Evolutionary conservation across 2,113 vertebrate genomes (phyloP), one percentile per base, ranked within the genome.

Genomic region (Solea senegalensis): DNA sequence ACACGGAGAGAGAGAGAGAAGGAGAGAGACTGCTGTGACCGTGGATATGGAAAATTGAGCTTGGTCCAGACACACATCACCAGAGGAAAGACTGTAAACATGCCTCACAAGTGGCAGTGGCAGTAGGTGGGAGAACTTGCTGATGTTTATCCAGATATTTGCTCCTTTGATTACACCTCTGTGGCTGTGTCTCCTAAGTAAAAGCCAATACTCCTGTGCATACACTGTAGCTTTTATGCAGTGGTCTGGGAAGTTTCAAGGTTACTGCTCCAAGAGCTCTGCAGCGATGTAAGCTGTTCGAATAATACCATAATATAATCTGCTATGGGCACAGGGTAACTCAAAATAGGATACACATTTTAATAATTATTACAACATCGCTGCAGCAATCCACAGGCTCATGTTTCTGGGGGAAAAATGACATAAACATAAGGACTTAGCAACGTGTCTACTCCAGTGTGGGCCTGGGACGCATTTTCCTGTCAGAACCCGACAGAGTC

Each of bases 51-150:
- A 80, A 50, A 51, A 74, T 64, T 56, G 50, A 74, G 41, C 65
- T 52, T 39, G 61, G 51, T 41, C 43, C 52, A 40, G 8, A 54
- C 39, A 68, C 16, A 78, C 3, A 49, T 54, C 44, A 50, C 40
- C 51, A 70, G 68, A 74, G 65, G 74, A 74, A 51, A 59, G 13
- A 43, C 46, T 28, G 64, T 83, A 56, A 78, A 81, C 51, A 65
- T 70, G 53, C 28, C 28, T n/a, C 16, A 52, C 39, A 66, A 65
- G 73, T 52, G 45, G 65, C 57, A 59, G 53, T 51, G 72, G 60
- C 64, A 64, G 60, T 62, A 85, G 83, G 83, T 86, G 78, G 60
- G 80, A 66, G 34, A 34, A 34, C 41, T 28, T 79, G 56, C 14
- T 12, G 16, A 26, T 61, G 58, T 61, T 59, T 15, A 51, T 69